Base-by-base conservation (phyloP, 2,113 vertebrate genomes). In the Paralichthys olivaceus region DNA sequence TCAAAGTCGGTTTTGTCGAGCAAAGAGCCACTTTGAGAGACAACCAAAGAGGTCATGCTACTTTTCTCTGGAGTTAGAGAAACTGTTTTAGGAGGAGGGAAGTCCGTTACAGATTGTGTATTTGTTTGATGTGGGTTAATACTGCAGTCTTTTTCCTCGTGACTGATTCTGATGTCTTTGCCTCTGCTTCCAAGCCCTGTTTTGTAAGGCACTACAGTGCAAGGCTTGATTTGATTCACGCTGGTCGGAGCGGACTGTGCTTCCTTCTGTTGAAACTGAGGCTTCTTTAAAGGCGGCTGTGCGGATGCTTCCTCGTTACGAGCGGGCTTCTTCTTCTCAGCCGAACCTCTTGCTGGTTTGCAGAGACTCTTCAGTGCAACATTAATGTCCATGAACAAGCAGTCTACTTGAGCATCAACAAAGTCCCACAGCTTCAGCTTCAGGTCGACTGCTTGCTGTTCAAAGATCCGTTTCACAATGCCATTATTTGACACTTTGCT, bases 391-490 rank as follows among this genome's bases (percentile, higher is more conserved):
- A 90, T 94, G 85, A 99, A 97, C 77, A 99, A 90, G 81, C 94
- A 96, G 86, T 99, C 96, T 57, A 99, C 94, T 73, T 98, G 96
- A 5, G 94, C 95, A 67, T 98, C 96, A 8, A 99, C 96, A 93
- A 98, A 98, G 66, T 96, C 96, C 97, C 97, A 99, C 62, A 98
- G 66, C 81, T 97, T 97, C 53, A 96, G 96, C 88, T 99, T 99
- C 89, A 98, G 94, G 86, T 98, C 96, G 34, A 93, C 93, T 1
- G 96, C 93, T 45, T 96, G 96, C 58, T 97, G 96, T 57, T 98
- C 94, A 94, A 99, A 98, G 60, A 99, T 96, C 72, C 95, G 95
- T 69, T 97, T 96, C 40, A 99, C 96, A 72, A 96, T 95, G 4
- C 96, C 95, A 72, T 98, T 97, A 74, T 96, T 96, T 54, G 95